Percentiles rank a stretch among this genome's conserved stretches.
Conservation (phyloP, 1,140 invertebrate species). For the Caenorhabditis latens region DNA sequence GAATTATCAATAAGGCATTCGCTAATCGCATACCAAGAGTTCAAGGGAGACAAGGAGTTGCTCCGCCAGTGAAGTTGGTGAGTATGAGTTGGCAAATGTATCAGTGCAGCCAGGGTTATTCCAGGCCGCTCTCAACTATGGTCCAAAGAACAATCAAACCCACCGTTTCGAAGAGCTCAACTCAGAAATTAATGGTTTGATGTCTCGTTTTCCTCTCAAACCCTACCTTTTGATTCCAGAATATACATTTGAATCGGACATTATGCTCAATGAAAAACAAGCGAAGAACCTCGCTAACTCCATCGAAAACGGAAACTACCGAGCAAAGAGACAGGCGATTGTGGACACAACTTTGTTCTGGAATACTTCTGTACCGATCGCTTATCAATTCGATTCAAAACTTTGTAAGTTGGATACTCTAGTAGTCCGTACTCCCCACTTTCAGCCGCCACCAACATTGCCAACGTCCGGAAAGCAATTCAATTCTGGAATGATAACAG, state of each 20-base stretch:
- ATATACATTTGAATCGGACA: conserved; percentile 49
- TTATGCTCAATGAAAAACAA: conserved; percentile 28
- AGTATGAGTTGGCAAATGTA: background rate
- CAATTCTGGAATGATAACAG: conserved; percentile 49
- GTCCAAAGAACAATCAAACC: conserved; percentile 17
- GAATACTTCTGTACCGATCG: background rate
- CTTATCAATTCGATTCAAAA: conserved; percentile 31
- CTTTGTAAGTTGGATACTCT: conserved; percentile 24
- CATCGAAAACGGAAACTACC: conserved; percentile 19
- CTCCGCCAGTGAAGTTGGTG: background rate
- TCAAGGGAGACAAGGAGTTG: conserved; percentile 37
- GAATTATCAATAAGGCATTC: conserved; percentile 14
- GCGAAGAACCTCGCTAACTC: background rate
- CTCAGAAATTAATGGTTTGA: background rate
- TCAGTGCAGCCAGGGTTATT: background rate
- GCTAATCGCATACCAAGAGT: conserved; percentile 40
- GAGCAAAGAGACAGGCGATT: conserved; percentile 28
- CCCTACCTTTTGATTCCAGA: background rate
- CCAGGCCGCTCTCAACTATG: background rate
- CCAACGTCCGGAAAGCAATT: conserved; percentile 35
- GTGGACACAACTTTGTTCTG: conserved; percentile 21
- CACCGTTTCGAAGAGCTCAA: conserved; percentile 20
- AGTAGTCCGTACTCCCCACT: background rate
- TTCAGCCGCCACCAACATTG: conserved; percentile 4
- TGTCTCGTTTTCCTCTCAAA: background rate